These are phyloP conservation scores for Eudyptes chrysolophus DNA, from an alignment of 2,113 vertebrate genomes.

Conservation along the genomic window DNA sequence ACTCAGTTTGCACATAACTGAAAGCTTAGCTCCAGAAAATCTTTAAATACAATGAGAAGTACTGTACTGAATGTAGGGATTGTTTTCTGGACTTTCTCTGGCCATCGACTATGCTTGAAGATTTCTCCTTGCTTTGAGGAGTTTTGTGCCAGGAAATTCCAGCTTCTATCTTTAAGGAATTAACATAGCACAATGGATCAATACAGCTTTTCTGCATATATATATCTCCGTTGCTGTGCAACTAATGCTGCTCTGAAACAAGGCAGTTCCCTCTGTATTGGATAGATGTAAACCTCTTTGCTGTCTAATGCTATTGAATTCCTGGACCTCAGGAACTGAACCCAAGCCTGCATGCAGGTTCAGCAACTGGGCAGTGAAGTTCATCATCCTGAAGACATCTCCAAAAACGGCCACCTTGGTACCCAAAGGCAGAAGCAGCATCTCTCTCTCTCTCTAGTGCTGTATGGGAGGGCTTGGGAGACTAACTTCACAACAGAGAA, in stretches of 20 bases:
- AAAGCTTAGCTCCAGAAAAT: constrained; percentile 56
- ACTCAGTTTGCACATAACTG: constrained; percentile 7
- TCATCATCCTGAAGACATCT: not conserved
- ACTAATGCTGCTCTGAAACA: constrained; percentile 31
- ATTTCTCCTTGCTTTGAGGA: constrained; percentile 16
- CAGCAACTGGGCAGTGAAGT: not conserved
- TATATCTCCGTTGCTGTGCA: constrained; percentile 31
- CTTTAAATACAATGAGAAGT: constrained; percentile 24
- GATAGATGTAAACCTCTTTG: constrained; percentile 45
- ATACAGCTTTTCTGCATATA: constrained; percentile 40
- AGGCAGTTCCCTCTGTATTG: not conserved
- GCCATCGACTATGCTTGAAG: not conserved
- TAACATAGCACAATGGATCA: constrained; percentile 59
- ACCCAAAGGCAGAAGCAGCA: not conserved
- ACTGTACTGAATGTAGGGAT: constrained; percentile 33
- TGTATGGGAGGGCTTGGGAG: not conserved
- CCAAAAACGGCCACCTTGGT: not conserved
- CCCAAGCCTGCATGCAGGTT: not conserved
- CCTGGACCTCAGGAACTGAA: not conserved
- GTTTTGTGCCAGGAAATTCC: constrained; percentile 54
- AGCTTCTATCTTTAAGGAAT: constrained; percentile 47
- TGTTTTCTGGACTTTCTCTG: constrained; percentile 22
- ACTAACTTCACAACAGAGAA: not conserved
- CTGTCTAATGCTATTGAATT: not conserved
- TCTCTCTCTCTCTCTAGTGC: not conserved